Percentiles rank a stretch among this genome's conserved stretches.
phyloP scores from a whole-genome alignment of 1,140 invertebrate genomes.

The Saxidomus purpurata region DNA sequence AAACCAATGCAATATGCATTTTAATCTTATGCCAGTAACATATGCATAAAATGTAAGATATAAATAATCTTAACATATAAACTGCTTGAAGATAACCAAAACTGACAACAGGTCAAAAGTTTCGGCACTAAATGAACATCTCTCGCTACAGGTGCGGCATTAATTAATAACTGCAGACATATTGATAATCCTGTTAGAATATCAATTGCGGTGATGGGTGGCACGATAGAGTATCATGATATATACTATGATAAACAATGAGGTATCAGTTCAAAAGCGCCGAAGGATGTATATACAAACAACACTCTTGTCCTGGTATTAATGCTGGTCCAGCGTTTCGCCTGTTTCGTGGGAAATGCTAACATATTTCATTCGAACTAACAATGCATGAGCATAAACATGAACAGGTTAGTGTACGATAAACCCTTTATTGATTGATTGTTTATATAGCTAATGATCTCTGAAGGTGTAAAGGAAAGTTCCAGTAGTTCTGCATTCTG shows the following conservation, averaged over 20 bases:
- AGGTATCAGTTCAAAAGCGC: neutral
- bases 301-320: neutral
- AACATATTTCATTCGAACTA: too few species aligned
- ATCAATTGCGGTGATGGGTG: neutral
- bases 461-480: too few species aligned
- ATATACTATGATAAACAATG: neutral
- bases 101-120: constrained; percentile 4
- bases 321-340: neutral
- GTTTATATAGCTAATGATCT: too few species aligned
- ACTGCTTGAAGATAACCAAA: neutral
- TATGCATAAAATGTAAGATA: neutral
- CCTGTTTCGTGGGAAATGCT: too few species aligned
- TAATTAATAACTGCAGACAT: constrained; percentile 18
- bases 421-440: too few species aligned
- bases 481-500: too few species aligned
- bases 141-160: neutral
- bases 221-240: constrained; percentile 1
- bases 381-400: too few species aligned
- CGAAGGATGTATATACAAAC: neutral
- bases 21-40: neutral
- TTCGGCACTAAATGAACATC: neutral
- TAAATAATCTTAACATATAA: neutral
- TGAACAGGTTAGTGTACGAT: too few species aligned
- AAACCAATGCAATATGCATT: neutral
- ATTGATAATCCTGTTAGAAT: neutral